Evolutionary conservation across 2,797 vertebrate species (phyloP), one percentile per base, ranked within the genome.

Genomic region (Danio albolineatus): DNA sequence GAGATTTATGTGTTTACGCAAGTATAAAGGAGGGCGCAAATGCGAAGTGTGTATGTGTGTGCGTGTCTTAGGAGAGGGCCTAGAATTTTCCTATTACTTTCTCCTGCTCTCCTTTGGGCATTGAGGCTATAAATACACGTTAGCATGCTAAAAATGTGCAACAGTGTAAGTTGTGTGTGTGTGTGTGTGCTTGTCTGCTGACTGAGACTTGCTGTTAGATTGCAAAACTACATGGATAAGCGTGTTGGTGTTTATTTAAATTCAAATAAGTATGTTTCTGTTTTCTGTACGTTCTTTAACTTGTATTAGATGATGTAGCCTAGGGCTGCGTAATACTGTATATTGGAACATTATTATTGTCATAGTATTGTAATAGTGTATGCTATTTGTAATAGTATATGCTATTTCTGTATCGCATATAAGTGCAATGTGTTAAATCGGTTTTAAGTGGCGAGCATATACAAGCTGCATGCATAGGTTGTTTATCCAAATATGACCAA

Each of bases 121-220:
- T 84, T 77, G 81, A 56, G 21, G 86, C 89, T 93, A 91, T 91
- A 90, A 90, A 92, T 93, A 92, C 79, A 77, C 48, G 78, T 85
- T 36, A 72, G 81, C 49, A 14, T 73, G 85, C 89, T 91, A 91
- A 91, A 92, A 91, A 91, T 91, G 90, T 86, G 86, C 87, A 83
- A 85, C 46, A 76, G 46, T 75, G 44, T 59, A 67, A 71, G 78
- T 79, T 28, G 53, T 60, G 57, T 48, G 46, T 48, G 46, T 48
- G 46, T 49, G 48, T 49, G 48, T 38, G 28, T 17, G 10, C 13
- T 16, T 60, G 57, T 14, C 13, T 38, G 49, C 56, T 72, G 17
- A 28, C 28, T 28, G 36, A 88, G 85, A 89, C 85, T 88, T 85
- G 84, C 78, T 89, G 49, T 69, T 88, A 86, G 85, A 80, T 89